Evolutionary conservation across 1,140 invertebrate species (phyloP), one percentile per base, ranked within the genome.

Genomic region (Lucilia sericata): DNA sequence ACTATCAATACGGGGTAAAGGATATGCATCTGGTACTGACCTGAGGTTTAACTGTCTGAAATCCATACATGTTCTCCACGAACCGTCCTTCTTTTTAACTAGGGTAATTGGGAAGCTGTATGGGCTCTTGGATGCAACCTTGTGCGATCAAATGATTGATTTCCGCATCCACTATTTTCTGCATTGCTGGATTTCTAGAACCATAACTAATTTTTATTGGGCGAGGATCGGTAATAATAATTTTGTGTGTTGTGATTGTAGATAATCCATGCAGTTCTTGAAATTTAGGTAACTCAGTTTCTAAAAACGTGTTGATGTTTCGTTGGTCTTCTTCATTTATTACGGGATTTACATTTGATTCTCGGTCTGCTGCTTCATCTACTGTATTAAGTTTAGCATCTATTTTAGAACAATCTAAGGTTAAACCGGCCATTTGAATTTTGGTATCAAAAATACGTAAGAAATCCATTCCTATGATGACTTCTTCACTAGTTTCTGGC

Each of bases 1-100:
- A 17, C 91, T 91, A 60, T 92, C 91, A 12, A 93, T 91, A 36
- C 88, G 84, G 0, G 92, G 91, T 8, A 93, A 86, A 4, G 92
- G 92, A 85, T 88, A 93, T 0, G 86, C 82, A 76, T 30, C 25
- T 30, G 25, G 25, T 30, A 30, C 25, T 30, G 25, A 30, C 25
- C 25, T 30, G 25, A 30, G n/a, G 74, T 91, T 92, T 2, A 92
- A 78, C 17, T 86, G 86, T 9, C 91, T 55, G 78, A 88, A 90
- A 83, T 91, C 90, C 5, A 91, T 86, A 85, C 90, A 91, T 42
- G 91, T 86, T 30, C 91, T 47, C 0, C 60, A 85, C 9, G 65
- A 17, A 5, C 78, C 78, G 60, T 65, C 21, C 14, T 65, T 65
- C 88, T 87, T n/a, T n/a, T n/a, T n/a, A n/a, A 19, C 47, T 13